Conservation (phyloP, 1,140 invertebrate genomes). For the Lasioglossum albipes region DNA sequence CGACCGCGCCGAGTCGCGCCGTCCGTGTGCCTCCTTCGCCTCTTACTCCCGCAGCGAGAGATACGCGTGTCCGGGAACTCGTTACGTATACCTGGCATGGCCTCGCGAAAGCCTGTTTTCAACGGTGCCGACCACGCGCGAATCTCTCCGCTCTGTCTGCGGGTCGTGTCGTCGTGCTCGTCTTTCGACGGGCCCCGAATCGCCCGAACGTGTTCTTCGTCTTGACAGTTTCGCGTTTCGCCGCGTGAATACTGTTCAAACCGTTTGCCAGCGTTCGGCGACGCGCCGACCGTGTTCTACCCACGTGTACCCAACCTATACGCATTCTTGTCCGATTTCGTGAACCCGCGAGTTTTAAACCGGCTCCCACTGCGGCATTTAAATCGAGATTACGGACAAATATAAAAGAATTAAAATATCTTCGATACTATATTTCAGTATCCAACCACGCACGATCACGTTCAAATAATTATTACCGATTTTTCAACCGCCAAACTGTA, state of each 20-base stretch:
- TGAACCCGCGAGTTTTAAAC: not conserved
- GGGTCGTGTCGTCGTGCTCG: not conserved
- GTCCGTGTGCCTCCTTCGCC: too few species aligned
- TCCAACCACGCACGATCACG: too few species aligned
- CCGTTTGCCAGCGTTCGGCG: not conserved
- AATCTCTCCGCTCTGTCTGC: not conserved
- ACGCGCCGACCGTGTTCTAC: slow-evolving; percentile 22
- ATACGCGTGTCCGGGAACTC: slow-evolving; percentile 5
- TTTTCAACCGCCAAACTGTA: too few species aligned
- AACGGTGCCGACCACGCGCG: too few species aligned
- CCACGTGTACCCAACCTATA: slow-evolving; percentile 37
- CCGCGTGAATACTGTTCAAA: not conserved
- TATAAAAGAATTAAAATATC: too few species aligned
- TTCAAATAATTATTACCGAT: too few species aligned
- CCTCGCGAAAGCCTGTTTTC: not conserved
- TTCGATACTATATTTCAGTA: too few species aligned
- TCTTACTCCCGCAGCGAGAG: not conserved
- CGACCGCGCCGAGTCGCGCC: too few species aligned
- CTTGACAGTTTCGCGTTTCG: slow-evolving; percentile 30
- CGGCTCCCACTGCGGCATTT: not conserved
- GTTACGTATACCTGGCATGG: slow-evolving; percentile 8
- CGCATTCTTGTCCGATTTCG: slow-evolving; percentile 20
- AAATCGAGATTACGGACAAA: too few species aligned
- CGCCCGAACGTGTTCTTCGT: too few species aligned
- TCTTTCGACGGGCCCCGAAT: not conserved